Conservation (phyloP, 2,888 invertebrate genomes). For the Hanleya hanleyi region DNA sequence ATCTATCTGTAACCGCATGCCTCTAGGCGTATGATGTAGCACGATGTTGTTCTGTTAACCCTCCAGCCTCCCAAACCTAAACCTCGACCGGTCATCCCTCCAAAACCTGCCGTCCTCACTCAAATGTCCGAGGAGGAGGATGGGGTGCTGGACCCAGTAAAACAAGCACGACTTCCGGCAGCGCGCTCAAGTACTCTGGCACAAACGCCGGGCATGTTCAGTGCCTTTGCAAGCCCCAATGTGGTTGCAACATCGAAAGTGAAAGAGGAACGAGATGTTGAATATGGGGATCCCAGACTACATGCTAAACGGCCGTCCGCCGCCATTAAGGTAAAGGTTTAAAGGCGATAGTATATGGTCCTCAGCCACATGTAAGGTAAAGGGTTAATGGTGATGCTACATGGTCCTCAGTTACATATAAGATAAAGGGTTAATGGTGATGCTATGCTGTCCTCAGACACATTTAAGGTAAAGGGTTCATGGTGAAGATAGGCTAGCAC, state of each 20-base stretch:
- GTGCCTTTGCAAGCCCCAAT: neutral
- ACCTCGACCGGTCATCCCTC: slow-evolving; percentile 49
- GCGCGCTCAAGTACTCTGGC: neutral
- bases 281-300: neutral
- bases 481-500: no score
- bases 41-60: neutral
- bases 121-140: slow-evolving; percentile 25
- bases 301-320: neutral
- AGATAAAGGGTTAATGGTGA: no score
- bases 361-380: no score
- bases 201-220: neutral
- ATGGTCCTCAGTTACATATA: no score
- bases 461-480: no score
- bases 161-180: slow-evolving; percentile 20
- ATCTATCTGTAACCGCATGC: neutral
- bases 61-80: slow-evolving; percentile 45
- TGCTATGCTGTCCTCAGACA: no score
- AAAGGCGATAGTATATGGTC: no score
- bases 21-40: neutral
- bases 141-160: slow-evolving; percentile 20
- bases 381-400: no score
- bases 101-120: slow-evolving; percentile 45
- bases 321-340: neutral
- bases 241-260: neutral
- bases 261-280: neutral